A percentile compares a stretch with the other conserved stretches of the same genome.
Conservation (phyloP, 2,888 invertebrate species). For the Onchidella celtica region DNA sequence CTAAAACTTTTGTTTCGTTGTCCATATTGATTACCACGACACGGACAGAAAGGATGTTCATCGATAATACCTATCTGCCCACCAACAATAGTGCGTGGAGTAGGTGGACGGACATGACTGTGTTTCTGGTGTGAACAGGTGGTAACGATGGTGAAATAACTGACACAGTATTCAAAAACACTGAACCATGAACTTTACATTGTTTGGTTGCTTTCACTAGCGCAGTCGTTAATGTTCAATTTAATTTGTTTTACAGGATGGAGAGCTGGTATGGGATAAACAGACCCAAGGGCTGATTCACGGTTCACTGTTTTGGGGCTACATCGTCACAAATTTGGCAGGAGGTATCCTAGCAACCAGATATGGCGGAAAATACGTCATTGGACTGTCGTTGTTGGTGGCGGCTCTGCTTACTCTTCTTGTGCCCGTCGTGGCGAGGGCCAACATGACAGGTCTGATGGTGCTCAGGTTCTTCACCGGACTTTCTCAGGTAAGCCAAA, state of each 20-base stretch:
- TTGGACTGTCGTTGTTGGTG: conserved; percentile 89
- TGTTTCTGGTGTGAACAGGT: too few species aligned
- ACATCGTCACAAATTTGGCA: conserved; percentile 72
- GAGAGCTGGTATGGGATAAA: conserved; percentile 55
- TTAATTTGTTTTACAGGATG: conserved; percentile 16
- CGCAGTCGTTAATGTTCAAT: too few species aligned
- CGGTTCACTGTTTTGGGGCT: conserved; percentile 76
- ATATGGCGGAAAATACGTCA: conserved; percentile 92
- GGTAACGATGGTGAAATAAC: too few species aligned
- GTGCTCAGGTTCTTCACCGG: conserved; percentile 89
- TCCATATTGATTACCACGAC: too few species aligned
- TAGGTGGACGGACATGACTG: too few species aligned
- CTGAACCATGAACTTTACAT: too few species aligned
- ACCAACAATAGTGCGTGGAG: too few species aligned
- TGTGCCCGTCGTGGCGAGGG: conserved; percentile 88
- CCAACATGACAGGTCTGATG: conserved; percentile 86
- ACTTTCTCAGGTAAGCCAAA: conserved; percentile 86
- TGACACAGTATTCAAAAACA: too few species aligned
- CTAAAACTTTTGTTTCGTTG: too few species aligned
- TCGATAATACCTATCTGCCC: too few species aligned
- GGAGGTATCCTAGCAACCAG: conserved; percentile 84
- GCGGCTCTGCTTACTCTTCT: conserved; percentile 90
- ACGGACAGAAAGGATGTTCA: too few species aligned
- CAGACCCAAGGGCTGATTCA: conserved; percentile 71
- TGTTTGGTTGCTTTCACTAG: too few species aligned